phyloP scores from a whole-genome alignment of 2,888 invertebrate genomes.

The Oithona nana region DNA sequence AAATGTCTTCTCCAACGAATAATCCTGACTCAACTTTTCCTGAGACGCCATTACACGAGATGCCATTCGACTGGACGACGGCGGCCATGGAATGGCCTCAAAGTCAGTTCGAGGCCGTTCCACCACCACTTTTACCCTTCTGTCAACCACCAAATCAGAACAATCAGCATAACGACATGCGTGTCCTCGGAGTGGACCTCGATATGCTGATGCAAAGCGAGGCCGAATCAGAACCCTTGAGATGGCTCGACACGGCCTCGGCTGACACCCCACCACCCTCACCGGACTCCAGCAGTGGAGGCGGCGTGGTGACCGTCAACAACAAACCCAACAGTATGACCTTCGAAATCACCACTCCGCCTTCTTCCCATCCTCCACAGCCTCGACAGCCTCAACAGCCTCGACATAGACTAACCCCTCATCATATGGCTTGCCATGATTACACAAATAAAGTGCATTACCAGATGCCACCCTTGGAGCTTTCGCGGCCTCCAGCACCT shows the following conservation, averaged over 20 bases:
- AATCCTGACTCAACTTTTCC: neutral
- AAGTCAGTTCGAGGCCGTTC: neutral
- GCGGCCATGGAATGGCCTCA: neutral
- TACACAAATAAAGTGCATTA: conserved; percentile 10
- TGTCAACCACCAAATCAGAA: no score
- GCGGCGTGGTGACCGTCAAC: no score
- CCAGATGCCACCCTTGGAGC: neutral
- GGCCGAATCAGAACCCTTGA: neutral
- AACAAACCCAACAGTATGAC: no score
- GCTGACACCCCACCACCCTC: neutral
- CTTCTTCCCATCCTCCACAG: neutral
- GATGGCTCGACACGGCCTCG: neutral
- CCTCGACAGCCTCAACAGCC: neutral
- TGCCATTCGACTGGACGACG: neutral
- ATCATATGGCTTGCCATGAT: conserved; percentile 16
- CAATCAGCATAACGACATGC: neutral
- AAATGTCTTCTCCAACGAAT: no score
- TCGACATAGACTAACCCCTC: neutral
- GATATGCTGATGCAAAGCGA: neutral
- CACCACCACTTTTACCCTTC: no score
- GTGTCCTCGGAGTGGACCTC: neutral
- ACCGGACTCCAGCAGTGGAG: neutral
- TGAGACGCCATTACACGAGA: neutral
- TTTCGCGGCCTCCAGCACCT: neutral
- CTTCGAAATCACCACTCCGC: no score